Evolutionary conservation across 2,113 vertebrate genomes (phyloP).

Genomic region (Gnathonemus longibarbis): DNA sequence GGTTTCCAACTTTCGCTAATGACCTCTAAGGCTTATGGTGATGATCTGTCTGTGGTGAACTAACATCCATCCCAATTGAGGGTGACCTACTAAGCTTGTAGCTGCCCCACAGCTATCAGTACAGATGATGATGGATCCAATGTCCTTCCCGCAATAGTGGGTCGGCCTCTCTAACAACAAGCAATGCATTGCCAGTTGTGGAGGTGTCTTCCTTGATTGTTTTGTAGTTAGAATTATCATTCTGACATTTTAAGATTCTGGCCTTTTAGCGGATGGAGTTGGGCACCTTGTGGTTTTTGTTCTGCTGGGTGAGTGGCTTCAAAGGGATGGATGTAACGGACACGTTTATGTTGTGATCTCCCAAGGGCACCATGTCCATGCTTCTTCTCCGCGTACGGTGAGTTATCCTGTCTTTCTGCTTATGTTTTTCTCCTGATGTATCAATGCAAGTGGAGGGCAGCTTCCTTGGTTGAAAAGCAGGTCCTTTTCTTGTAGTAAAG

Average conservation of each 20-base stretch:
- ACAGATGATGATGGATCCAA: background rate
- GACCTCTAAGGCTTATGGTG: background rate
- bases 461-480: constrained; percentile 7
- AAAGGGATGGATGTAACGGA: background rate
- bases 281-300: background rate
- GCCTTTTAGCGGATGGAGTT: background rate
- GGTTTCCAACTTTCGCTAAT: background rate
- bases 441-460: background rate
- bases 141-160: background rate
- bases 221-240: background rate
- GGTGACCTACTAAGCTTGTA: background rate
- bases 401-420: background rate
- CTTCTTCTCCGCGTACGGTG: background rate
- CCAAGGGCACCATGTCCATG: background rate
- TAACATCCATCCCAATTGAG: background rate
- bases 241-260: constrained; percentile 1
- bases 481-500: constrained; percentile 17
- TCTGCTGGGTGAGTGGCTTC: background rate
- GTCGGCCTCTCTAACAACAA: background rate
- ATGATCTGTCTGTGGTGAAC: background rate
- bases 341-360: constrained; percentile 3
- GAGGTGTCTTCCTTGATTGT: background rate
- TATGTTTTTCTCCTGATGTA: constrained; percentile 14
- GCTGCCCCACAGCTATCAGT: background rate
- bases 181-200: background rate